Evolutionary conservation across 2,888 invertebrate species (phyloP), one percentile per base, ranked within the genome.

Genomic region (Phania funesta): DNA sequence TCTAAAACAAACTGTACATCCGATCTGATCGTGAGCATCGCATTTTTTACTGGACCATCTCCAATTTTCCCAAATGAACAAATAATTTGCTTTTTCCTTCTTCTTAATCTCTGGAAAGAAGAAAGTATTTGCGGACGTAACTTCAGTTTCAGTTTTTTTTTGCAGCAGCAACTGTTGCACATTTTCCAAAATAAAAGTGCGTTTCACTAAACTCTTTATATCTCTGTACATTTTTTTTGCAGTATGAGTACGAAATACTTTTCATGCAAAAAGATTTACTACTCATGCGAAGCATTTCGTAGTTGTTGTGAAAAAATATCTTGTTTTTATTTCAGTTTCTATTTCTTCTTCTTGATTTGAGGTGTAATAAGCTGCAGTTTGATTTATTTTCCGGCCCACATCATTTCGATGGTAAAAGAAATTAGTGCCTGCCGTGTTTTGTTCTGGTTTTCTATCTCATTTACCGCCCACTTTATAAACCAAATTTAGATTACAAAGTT

Each of bases 321-420:
- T 35, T 35, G 11, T 13, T 35, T 35, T 35, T 9, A 11, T 11
- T 35, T 35, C 11, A 35, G 1, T 11, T 35, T 35, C 13, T 32
- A 8, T 22, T 24, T 46, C 8, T 62, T 20, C 44, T 54, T 20
- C 8, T 46, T 54, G 26, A 20, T 41, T 13, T 58, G 29, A 68
- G 73, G 68, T 82, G 81, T 52, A 67, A 74, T 68, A 62, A 64
- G 50, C 50, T 77, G 58, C 44, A 77, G 44, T 70, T 82, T 74
- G 78, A 74, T 82, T 82, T 78, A 68, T 74, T 77, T 76, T 24
- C 22, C 68, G 68, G 70, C 82, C 82, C 64, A 82, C 82, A 74
- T 74, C 41, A 74, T 82, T 77, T 54, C 26, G 35, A 68, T 68
- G 24, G 62, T 67, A 62, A 67, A 71, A 50, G 29, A 70, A 65